These are phyloP conservation scores for Cacoxenus indagator DNA, from an alignment of 2,888 invertebrate species.

Conservation along the genomic window DNA sequence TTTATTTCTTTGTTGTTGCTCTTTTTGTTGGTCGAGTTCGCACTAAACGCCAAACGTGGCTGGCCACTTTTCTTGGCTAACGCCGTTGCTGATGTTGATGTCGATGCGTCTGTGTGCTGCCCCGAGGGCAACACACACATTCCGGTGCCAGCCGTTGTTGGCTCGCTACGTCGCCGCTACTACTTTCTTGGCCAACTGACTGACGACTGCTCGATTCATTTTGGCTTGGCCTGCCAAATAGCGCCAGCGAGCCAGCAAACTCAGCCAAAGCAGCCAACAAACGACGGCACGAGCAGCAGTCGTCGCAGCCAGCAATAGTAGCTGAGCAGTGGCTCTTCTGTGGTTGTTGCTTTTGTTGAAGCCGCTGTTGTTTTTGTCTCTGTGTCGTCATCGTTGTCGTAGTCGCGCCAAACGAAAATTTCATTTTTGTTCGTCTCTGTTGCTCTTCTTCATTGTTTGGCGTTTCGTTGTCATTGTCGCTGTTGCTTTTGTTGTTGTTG, in stretches of 20 bases:
- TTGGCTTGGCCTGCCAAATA: constrained; percentile 55
- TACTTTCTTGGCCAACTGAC: constrained; percentile 68
- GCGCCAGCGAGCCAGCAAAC: constrained; percentile 59
- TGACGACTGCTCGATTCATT: constrained; percentile 64
- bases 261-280: too few species aligned
- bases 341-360: constrained; percentile 28
- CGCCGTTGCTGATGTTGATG: constrained; percentile 3
- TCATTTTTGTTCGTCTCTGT: background rate
- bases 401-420: background rate
- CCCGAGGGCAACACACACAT: constrained; percentile 46
- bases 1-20: background rate
- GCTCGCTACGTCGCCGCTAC: constrained; percentile 62
- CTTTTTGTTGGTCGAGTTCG: background rate
- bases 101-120: constrained; percentile 31
- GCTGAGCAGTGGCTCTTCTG: constrained; percentile 32
- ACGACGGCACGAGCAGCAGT: constrained; percentile 39
- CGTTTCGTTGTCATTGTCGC: constrained; percentile 29
- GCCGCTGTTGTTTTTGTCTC: background rate
- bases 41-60: constrained; percentile 21
- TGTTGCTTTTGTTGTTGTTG: constrained; percentile 32
- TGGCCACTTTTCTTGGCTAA: constrained; percentile 58
- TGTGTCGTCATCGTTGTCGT: constrained; percentile 9
- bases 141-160: constrained; percentile 58
- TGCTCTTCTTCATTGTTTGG: constrained; percentile 11
- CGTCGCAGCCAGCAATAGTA: constrained; percentile 25